Evolutionary conservation across 2,797 vertebrate genomes (phyloP), one percentile per base, ranked within the genome.

Genomic region (Crocodylus rhombifer): DNA sequence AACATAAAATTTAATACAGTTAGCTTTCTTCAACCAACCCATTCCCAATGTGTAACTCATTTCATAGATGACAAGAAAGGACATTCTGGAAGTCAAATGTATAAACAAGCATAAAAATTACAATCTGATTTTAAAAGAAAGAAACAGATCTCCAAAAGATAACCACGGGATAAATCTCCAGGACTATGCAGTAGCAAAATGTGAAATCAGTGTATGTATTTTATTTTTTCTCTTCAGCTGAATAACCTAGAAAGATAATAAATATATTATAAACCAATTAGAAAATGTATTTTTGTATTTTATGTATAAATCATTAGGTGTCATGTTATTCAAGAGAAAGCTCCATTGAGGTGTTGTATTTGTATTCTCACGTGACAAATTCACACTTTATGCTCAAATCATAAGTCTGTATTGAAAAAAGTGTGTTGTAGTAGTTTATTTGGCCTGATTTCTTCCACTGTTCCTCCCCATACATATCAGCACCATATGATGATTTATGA

Each of bases 181-280:
- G 79, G 56, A 93, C 21, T 23, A 82, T 67, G 86, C 11, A 36
- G 87, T 3, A 85, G 42, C 21, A 88, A 86, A 95, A 94, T 14
- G 1, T 74, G 60, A 87, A 81, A 36, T 51, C 56, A 36, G 76
- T 55, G 28, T 42, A 82, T 86, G 20, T n/a, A 63, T 86, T 88
- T 92, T 93, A 77, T 42, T 91, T 55, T 64, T 96, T 77, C 65
- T 95, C 61, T 58, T 93, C 90, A 65, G 88, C 77, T 93, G 93
- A 89, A 58, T 97, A 83, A 96, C 83, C 87, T 95, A 84, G 62
- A 91, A 90, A 82, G 80, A 87, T 33, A 51, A 84, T 89, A 85
- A 63, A 36, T 88, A 82, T 62, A 80, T 42, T 42, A 42, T 13
- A 89, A 87, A 14, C n/a, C 23, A 87, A 69, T 94, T 90, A 92